Evolutionary conservation across 2,797 vertebrate genomes (phyloP).

Genomic region (Sebastes minor): DNA sequence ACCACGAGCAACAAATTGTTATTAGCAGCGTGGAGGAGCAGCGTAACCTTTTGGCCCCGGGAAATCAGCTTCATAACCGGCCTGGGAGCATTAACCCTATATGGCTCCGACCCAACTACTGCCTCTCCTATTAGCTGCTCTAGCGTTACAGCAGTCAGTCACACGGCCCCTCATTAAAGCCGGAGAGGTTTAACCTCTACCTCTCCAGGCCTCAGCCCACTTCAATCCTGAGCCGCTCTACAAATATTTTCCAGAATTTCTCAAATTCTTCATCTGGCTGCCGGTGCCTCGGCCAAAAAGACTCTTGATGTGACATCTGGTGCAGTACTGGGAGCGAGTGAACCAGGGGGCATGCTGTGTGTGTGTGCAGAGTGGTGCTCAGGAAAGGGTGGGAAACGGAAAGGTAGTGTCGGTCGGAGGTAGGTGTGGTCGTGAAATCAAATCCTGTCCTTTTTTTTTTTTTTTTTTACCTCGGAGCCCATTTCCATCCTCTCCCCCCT

Average conservation of each 20-base stretch:
- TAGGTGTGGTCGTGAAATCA: slow-evolving; percentile 79
- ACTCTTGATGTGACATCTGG: slow-evolving; percentile 81
- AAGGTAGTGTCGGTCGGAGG: slow-evolving; percentile 76
- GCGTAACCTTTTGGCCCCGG: slow-evolving; percentile 21
- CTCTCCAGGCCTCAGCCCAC: slow-evolving; percentile 65
- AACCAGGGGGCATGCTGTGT: slow-evolving; percentile 53
- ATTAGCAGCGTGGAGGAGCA: not conserved
- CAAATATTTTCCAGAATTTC: slow-evolving; percentile 84
- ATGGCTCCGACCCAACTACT: slow-evolving; percentile 11
- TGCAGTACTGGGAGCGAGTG: slow-evolving; percentile 74
- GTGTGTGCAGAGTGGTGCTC: slow-evolving; percentile 55
- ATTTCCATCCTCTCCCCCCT: slow-evolving; percentile 35
- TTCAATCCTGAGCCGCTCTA: slow-evolving; percentile 68
- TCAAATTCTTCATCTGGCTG: slow-evolving; percentile 77
- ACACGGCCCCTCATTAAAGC: slow-evolving; percentile 66
- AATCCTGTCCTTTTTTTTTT: slow-evolving; percentile 66
- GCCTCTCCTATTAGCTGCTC: slow-evolving; percentile 39
- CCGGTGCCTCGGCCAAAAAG: slow-evolving; percentile 41
- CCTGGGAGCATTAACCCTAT: slow-evolving; percentile 40
- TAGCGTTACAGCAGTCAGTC: slow-evolving; percentile 57
- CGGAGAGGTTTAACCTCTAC: slow-evolving; percentile 71
- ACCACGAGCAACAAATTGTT: slow-evolving; percentile 1
- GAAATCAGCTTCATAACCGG: slow-evolving; percentile 26
- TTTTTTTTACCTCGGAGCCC: slow-evolving; percentile 38
- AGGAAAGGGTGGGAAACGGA: slow-evolving; percentile 87